Conservation (phyloP, 2,888 invertebrate genomes). For the Calameuta pallipes region DNA sequence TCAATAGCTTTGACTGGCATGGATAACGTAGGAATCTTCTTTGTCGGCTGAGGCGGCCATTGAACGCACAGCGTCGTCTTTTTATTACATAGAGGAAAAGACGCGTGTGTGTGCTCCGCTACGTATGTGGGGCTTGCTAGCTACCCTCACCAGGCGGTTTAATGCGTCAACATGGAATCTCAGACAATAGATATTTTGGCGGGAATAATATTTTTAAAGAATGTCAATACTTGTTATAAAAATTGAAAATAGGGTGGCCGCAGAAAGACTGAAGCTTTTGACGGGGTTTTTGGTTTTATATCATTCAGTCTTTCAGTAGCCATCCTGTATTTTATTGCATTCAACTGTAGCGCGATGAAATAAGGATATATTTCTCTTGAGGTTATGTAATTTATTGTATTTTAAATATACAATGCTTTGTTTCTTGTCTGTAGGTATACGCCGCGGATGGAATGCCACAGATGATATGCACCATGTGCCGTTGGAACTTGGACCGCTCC, state of each 20-base stretch:
- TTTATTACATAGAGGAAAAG: background rate
- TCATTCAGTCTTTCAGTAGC: no score
- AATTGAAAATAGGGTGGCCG: background rate
- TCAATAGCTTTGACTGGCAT: conserved; percentile 27
- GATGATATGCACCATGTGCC: conserved; percentile 77
- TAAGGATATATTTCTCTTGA: no score
- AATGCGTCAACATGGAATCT: background rate
- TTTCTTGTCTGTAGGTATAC: conserved; percentile 51
- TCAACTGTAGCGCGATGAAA: no score
- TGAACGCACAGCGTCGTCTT: conserved; percentile 11
- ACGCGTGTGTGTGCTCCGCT: background rate
- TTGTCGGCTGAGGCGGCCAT: conserved; percentile 21
- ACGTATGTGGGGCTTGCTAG: background rate
- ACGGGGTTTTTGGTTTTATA: no score
- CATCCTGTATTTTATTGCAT: no score
- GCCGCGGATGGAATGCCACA: conserved; percentile 78
- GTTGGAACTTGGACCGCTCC: conserved; percentile 75
- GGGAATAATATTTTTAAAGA: background rate
- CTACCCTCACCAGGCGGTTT: background rate
- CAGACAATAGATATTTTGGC: background rate
- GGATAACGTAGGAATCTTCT: conserved; percentile 22
- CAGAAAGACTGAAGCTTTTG: no score
- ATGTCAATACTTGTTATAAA: background rate
- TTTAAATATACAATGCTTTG: background rate
- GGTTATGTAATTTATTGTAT: background rate